Percentiles rank a stretch among this genome's conserved stretches.
These are phyloP conservation scores for Gasterosteus aculeatus DNA, from an alignment of 2,113 vertebrate species.

Conservation along the genomic window DNA sequence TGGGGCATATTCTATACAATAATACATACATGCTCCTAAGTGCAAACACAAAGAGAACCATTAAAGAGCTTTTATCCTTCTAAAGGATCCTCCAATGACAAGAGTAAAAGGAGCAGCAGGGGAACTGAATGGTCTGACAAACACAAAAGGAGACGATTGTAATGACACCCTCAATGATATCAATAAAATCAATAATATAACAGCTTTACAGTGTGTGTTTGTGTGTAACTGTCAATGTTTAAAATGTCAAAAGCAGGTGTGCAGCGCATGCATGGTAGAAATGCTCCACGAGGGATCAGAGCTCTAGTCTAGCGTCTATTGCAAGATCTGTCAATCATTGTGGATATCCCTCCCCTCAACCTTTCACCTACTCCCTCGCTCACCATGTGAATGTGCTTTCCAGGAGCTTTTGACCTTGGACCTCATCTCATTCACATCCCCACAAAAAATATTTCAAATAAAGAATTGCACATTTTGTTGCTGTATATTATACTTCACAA, in stretches of 20 bases:
- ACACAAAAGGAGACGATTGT: slow-evolving; percentile 39
- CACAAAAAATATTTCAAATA: not conserved
- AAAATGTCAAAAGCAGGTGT: not conserved
- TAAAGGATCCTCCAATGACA: not conserved
- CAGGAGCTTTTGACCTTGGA: slow-evolving; percentile 29
- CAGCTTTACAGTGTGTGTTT: slow-evolving; percentile 23
- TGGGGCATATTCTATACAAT: slow-evolving; percentile 24
- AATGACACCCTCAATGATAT: slow-evolving; percentile 18
- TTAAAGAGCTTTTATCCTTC: not conserved
- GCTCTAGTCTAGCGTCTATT: slow-evolving; percentile 21
- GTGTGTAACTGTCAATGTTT: not conserved
- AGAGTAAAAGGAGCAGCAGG: slow-evolving; percentile 16
- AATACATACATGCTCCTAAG: not conserved
- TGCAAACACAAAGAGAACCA: not conserved
- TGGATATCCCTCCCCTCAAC: slow-evolving; percentile 35
- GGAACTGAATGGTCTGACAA: slow-evolving; percentile 15
- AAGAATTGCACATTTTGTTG: no score
- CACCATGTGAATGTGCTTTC: slow-evolving; percentile 27
- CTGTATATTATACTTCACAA: not conserved
- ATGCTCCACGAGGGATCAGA: slow-evolving; percentile 14
- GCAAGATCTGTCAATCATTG: slow-evolving; percentile 72
- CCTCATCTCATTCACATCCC: not conserved
- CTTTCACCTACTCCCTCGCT: slow-evolving; percentile 70
- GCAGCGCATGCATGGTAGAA: not conserved
- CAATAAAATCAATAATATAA: no score